Base-by-base conservation (phyloP, 2,888 invertebrate species). In the Dryobota labecula region DNA sequence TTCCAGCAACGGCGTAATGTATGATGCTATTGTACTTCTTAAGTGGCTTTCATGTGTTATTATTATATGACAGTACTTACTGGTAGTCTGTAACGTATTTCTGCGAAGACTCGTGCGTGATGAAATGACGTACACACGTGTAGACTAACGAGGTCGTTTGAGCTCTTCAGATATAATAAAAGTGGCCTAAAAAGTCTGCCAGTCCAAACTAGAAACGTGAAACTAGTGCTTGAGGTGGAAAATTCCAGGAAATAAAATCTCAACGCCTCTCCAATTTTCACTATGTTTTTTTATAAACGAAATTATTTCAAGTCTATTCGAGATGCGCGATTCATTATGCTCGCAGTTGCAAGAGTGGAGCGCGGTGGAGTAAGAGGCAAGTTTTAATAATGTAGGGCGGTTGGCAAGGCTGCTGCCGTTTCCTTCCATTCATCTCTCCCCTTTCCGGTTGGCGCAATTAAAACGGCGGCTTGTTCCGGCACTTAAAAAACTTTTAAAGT, bases 361-460 rank as follows among this genome's bases (percentile, higher is more conserved):
- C 87, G 89, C 88, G 90, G 89, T 90, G 83, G 88, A 91, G 92
- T 92, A 92, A 94, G 93, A 94, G 93, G 94, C 94, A 94, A 95
- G 94, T 95, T 95, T 94, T 95, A 94, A 94, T 95, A 95, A 95
- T 94, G 94, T 94, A 93, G 94, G 92, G 92, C 92, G 94, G 94
- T 94, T 94, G 94, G 94, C 93, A 93, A 93, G 94, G 89, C 92
- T 92, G 89, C 91, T 91, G 90, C 93, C 92, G 93, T 92, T 94
- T 94, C 94, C 94, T 94, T 93, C 93, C 93, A 95, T 95, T 95
- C 95, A 94, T 94, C 94, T 93, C 94, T 93, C 95, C 94, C 94
- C 93, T 94, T 94, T 95, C 94, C 94, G 93, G 94, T 94, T 92
- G 92, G 94, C 90, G 94, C 95, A 95, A 95, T 95, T 95, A 95